These are phyloP conservation scores for Cybosia mesomella DNA, from an alignment of 2,888 invertebrate genomes.

Conservation along the genomic window DNA sequence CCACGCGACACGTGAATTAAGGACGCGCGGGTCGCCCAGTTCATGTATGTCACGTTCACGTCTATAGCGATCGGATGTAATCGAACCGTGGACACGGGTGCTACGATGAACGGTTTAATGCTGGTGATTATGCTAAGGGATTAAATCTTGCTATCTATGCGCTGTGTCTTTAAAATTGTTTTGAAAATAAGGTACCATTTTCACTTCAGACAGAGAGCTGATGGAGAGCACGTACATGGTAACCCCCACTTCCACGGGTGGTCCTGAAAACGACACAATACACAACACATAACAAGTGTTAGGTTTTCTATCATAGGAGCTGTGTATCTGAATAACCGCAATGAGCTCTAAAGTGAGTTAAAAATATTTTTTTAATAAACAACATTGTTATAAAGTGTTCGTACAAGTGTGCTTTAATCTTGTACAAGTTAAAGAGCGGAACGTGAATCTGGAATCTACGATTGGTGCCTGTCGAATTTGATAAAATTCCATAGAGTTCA, in stretches of 20 bases:
- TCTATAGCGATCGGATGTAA: slow-evolving; percentile 63
- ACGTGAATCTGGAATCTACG: neutral
- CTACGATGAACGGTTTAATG: slow-evolving; percentile 85
- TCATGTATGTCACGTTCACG: slow-evolving; percentile 56
- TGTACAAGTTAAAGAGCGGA: neutral
- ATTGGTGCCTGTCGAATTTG: neutral
- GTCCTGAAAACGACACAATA: slow-evolving; percentile 89
- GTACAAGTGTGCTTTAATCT: too few relatives aligned
- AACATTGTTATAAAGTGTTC: neutral
- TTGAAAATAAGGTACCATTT: slow-evolving; percentile 87
- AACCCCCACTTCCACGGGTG: slow-evolving; percentile 87
- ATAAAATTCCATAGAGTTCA: neutral
- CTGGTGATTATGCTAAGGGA: slow-evolving; percentile 83
- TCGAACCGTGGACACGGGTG: slow-evolving; percentile 85
- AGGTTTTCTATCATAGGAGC: slow-evolving; percentile 31
- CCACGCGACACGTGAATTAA: slow-evolving; percentile 29
- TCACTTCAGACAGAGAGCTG: slow-evolving; percentile 94
- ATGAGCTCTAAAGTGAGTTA: slow-evolving; percentile 29
- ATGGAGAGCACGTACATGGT: slow-evolving; percentile 95
- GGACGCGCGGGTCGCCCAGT: slow-evolving; percentile 41
- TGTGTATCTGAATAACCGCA: slow-evolving; percentile 33
- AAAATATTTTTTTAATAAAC: slow-evolving; percentile 10
- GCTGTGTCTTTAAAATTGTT: slow-evolving; percentile 80
- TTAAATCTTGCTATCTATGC: slow-evolving; percentile 81
- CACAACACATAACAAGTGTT: slow-evolving; percentile 64